Conservation (phyloP, 2,888 invertebrate species). For the Mechanitis mazaeus region DNA sequence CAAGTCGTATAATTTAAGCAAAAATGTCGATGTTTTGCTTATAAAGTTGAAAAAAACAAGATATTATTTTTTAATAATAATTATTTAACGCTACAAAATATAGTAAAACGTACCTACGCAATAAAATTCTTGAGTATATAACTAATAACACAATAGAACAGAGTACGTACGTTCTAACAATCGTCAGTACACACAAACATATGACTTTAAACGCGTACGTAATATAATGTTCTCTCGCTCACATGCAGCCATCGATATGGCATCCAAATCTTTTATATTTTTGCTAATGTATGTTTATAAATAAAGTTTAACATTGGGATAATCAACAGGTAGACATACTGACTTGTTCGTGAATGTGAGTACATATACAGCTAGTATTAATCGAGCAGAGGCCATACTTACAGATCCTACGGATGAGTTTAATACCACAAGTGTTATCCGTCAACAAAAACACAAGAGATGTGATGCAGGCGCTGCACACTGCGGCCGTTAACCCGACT, state of each 20-base stretch:
- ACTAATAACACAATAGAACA: slow-evolving; percentile 28
- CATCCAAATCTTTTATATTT: slow-evolving; percentile 37
- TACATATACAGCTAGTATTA: slow-evolving; percentile 50
- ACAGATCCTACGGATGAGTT: slow-evolving; percentile 65
- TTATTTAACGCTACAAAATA: too few relatives aligned
- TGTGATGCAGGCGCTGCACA: slow-evolving; percentile 68
- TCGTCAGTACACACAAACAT: slow-evolving; percentile 33
- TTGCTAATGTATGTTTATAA: slow-evolving; percentile 19
- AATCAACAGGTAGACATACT: slow-evolving; percentile 41
- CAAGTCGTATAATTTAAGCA: too few relatives aligned
- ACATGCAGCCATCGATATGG: slow-evolving; percentile 38
- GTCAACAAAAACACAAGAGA: slow-evolving; percentile 73
- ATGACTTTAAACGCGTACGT: slow-evolving; percentile 25
- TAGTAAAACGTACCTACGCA: slow-evolving; percentile 21
- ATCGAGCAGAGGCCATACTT: slow-evolving; percentile 72
- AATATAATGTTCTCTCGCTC: slow-evolving; percentile 36
- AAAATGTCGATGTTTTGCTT: too few relatives aligned
- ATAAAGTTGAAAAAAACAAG: too few relatives aligned
- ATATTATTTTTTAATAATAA: too few relatives aligned
- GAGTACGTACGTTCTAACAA: slow-evolving; percentile 31
- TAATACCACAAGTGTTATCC: slow-evolving; percentile 68
- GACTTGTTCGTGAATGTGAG: slow-evolving; percentile 16
- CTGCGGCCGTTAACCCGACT: slow-evolving; percentile 73
- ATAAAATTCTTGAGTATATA: slow-evolving; percentile 32
- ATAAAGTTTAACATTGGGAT: slow-evolving; percentile 34